Evolutionary conservation across 2,113 vertebrate genomes (phyloP).

Genomic region (Vireo altiloquus): DNA sequence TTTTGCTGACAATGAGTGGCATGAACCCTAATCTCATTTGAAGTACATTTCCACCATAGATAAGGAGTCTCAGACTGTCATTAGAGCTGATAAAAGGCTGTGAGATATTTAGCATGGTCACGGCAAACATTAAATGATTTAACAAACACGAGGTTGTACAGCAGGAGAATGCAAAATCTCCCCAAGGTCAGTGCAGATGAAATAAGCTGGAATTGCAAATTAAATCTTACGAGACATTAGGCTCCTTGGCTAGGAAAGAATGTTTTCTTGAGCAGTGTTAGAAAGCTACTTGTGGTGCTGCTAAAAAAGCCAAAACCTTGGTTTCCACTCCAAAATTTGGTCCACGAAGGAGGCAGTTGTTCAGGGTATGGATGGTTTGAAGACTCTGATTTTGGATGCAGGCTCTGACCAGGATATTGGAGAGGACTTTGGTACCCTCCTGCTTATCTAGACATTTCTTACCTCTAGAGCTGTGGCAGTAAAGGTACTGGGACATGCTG

Average conservation of each 20-base stretch:
- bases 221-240: not conserved
- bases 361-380: not conserved
- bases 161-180: not conserved
- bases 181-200: not conserved
- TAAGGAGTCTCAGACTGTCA: conserved; percentile 37
- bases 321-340: not conserved
- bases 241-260: not conserved
- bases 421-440: not conserved
- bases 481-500: not conserved
- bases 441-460: not conserved
- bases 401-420: not conserved
- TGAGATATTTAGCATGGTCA: conserved; percentile 31
- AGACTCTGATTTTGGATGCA: not conserved
- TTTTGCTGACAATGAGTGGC: conserved; percentile 58
- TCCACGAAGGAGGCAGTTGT: not conserved
- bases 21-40: conserved; percentile 37
- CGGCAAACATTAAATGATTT: not conserved
- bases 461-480: not conserved
- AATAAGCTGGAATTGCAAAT: not conserved
- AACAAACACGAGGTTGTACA: not conserved
- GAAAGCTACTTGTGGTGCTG: not conserved
- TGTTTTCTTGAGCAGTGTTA: not conserved
- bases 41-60: conserved; percentile 53
- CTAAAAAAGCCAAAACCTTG: not conserved
- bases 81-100: conserved; percentile 62